Base-by-base conservation (phyloP, 2,113 vertebrate genomes). In the Glaucomys volans region DNA sequence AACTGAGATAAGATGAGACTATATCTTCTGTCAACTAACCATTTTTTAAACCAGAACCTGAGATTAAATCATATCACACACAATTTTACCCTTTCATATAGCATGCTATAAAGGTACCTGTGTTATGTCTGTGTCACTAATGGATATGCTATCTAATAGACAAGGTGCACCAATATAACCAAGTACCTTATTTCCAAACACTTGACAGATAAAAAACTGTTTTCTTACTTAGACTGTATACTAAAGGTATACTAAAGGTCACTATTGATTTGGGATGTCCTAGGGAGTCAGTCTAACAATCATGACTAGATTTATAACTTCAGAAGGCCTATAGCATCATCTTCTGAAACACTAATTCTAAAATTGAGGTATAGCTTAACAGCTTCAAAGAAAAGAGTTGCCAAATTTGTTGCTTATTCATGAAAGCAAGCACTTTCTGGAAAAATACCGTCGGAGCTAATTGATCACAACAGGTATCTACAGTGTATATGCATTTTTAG, bases 391-490 rank as follows among this genome's bases (percentile, higher is more conserved):
- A 89, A 75, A 87, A 90, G 13, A 47, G 16, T 90, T 92, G 37
- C 13, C 47, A 92, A 26, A 92, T 80, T 44, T 95, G n/a, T 62
- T 93, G 44, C 62, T 94, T 95, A 88, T 96, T 94, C 85, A 91
- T 66, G 17, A 94, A 94, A 87, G 26, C 5, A 75, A 74, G n/a
- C 4, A 50, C n/a, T 84, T 95, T 84, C 57, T 72, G 10, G 13
- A 44, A 71, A 89, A 91, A 83, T 80, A 64, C 9, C 50, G 71
- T 80, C 57, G 89, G 47, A 77, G 42, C 0, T 91, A 95, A 90
- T 44, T 76, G 47, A 94, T 84, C 44, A 94, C 50, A 89, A 87
- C 2, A 87, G 26, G 64, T 83, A 64, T 69, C 47, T 94, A 16
- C 3, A 42, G 28, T 79, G 10, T 64, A 16, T 26, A 35, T 90